phyloP scores from a whole-genome alignment of 2,797 vertebrate species.

The Buceros bicornis region DNA sequence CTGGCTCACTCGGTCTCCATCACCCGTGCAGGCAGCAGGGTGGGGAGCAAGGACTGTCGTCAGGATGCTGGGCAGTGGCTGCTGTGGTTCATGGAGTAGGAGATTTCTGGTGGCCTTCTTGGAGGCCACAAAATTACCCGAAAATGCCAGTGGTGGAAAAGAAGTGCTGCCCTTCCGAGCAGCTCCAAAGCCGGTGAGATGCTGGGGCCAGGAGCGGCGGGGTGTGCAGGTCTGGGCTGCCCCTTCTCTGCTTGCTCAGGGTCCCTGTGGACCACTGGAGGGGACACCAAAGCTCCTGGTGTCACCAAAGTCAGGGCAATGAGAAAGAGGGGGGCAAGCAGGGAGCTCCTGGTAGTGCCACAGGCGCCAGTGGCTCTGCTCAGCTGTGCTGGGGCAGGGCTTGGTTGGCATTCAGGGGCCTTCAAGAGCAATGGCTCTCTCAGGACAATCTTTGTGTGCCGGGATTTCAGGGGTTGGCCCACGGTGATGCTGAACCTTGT shows the following conservation, averaged over 20 bases:
- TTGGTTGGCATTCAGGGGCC: not conserved
- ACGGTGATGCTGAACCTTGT: rapidly evolving
- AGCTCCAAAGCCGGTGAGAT: not conserved
- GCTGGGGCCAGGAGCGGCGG: not conserved
- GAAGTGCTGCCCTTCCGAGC: not conserved
- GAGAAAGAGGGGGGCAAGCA: not conserved
- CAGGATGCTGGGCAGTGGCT: not conserved
- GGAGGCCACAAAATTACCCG: not conserved
- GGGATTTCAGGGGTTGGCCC: not conserved
- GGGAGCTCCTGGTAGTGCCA: not conserved
- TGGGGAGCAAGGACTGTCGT: not conserved
- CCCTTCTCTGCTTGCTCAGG: not conserved
- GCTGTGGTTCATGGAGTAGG: not conserved
- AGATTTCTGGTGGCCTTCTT: not conserved
- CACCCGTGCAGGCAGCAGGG: rapidly evolving
- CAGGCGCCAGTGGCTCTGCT: not conserved
- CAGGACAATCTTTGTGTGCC: not conserved
- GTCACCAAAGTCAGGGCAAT: not conserved
- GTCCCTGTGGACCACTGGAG: not conserved
- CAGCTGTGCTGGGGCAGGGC: not conserved
- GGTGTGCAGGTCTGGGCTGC: not conserved
- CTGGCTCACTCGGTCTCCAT: not conserved
- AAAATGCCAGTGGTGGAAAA: not conserved
- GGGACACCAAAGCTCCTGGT: not conserved
- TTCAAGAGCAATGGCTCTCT: not conserved